Evolutionary conservation across 2,888 invertebrate genomes (phyloP).

Genomic region (Drosophila falleni): DNA sequence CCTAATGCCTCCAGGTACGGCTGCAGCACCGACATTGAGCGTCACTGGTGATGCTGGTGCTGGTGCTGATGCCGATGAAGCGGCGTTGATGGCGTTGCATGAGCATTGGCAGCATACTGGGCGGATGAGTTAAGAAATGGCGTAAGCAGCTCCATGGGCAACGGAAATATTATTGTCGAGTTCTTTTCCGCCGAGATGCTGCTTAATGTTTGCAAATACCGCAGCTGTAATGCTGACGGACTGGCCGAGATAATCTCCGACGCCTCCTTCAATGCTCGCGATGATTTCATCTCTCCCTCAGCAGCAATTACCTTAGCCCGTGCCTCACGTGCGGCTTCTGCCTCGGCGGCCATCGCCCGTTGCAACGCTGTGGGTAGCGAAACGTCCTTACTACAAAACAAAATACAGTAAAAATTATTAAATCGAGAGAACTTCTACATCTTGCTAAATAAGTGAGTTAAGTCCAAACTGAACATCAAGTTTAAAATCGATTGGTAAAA

Average conservation of each 20-base stretch:
- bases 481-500: too few relatives aligned
- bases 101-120: slow-evolving; percentile 21
- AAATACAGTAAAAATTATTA: neutral
- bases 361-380: slow-evolving; percentile 91
- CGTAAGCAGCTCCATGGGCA: slow-evolving; percentile 92
- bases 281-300: slow-evolving; percentile 93
- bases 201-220: slow-evolving; percentile 95
- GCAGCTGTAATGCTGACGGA: slow-evolving; percentile 90
- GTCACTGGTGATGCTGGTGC: slow-evolving; percentile 71
- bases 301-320: slow-evolving; percentile 88
- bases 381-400: slow-evolving; percentile 89
- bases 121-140: slow-evolving; percentile 76
- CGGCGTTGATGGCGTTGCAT: slow-evolving; percentile 33
- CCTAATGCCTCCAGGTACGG: slow-evolving; percentile 76
- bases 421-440: too few relatives aligned
- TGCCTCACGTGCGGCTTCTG: slow-evolving; percentile 92
- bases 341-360: slow-evolving; percentile 93
- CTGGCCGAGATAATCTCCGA: slow-evolving; percentile 92
- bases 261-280: slow-evolving; percentile 92
- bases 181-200: slow-evolving; percentile 97
- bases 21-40: slow-evolving; percentile 78
- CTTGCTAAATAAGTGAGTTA: too few relatives aligned
- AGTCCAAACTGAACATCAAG: too few relatives aligned
- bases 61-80: slow-evolving; percentile 61
- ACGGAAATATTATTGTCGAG: slow-evolving; percentile 96